Base-by-base conservation (phyloP, 2,888 invertebrate genomes). In the Timema cristinae region DNA sequence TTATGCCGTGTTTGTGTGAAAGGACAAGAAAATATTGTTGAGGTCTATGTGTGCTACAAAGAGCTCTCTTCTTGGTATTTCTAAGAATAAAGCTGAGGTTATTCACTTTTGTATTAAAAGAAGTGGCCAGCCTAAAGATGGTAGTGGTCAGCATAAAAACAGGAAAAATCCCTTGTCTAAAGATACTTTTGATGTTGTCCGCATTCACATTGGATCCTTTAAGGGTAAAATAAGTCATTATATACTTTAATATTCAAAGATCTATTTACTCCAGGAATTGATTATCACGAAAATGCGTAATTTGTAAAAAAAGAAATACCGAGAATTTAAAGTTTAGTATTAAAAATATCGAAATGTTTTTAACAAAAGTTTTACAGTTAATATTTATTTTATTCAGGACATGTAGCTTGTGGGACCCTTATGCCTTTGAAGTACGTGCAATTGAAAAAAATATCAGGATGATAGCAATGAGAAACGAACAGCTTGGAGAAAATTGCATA, bases 261-360 rank as follows among this genome's bases (percentile, higher is more conserved):
- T 16, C 47, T 61, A 61, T 48, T 47, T 61, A 48, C 61, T 16
- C 32, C 61, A 8, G 7, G 32, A 2, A 32, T 32, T 32, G 32
- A 2, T 32, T 32, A 32, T 32, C 4, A 32, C 32, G 32, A 32
- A 32, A 32, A 32, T 32, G 32, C 4, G 4, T 32, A 32, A 32
- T 32, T 32, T 32, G 32, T 32, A 4, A 32, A 32, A 32, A 32
- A 32, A 32, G 1, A 32, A 32, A 32, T 32, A 32, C 32, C 32
- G 2, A 32, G 32, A 32, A 32, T 10, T 48, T 61, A 48, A 8
- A 15, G 61, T 61, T 6, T 61, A 8, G 47, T 61, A 61, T 48
- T 32, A 61, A 61, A 47, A 61, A 47, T 61, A 61, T 16, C 32
- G 7, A 61, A 61, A 61, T 6, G 47, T 61, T 47, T 61, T 61